These are phyloP conservation scores for Psittacara wagleri DNA, from an alignment of 2,113 vertebrate genomes.

Conservation along the genomic window DNA sequence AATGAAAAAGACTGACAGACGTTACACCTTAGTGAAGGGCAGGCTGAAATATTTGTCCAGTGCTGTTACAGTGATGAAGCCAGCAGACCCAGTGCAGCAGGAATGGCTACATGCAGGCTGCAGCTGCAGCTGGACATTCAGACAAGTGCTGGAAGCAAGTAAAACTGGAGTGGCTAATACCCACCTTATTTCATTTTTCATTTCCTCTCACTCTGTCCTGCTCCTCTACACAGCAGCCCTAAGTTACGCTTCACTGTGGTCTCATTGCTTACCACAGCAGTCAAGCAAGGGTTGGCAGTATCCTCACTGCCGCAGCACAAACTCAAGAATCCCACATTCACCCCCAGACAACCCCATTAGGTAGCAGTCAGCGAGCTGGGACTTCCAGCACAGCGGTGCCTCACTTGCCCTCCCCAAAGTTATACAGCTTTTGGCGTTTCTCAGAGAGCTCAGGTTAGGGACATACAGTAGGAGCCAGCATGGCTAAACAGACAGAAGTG, in stretches of 20 bases:
- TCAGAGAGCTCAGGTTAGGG: not conserved
- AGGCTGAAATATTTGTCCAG: not conserved
- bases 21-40: not conserved
- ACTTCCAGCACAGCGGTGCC: not conserved
- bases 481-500: not conserved
- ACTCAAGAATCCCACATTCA: not conserved
- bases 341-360: not conserved
- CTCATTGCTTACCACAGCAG: not conserved
- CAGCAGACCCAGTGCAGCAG: not conserved
- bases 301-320: not conserved
- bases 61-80: not conserved
- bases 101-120: not conserved
- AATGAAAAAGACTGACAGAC: not conserved
- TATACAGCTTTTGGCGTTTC: not conserved
- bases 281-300: not conserved
- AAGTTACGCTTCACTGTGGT: rapidly evolving
- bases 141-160: not conserved
- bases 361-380: not conserved
- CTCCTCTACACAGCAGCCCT: not conserved
- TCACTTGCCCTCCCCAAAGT: not conserved
- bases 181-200: not conserved
- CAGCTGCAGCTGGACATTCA: not conserved
- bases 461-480: not conserved
- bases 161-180: not conserved
- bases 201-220: not conserved